Percentiles rank a stretch among this genome's conserved stretches.
phyloP scores from a whole-genome alignment of 2,113 vertebrate genomes.

The Rissa tridactyla region DNA sequence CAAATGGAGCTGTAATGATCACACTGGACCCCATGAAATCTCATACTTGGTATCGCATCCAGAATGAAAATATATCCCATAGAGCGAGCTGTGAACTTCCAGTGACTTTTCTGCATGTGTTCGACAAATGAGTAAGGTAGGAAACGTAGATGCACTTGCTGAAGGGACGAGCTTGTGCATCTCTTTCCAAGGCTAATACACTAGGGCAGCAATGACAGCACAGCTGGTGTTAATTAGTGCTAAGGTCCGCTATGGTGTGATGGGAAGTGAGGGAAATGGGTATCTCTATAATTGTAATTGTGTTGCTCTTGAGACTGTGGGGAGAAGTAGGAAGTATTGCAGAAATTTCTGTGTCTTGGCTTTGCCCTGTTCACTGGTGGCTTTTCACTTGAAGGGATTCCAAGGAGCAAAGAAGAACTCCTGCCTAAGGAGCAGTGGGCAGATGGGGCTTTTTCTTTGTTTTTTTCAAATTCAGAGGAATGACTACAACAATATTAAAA shows the following conservation, averaged over 20 bases:
- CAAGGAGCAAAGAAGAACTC: neutral
- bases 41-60: neutral
- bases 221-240: neutral
- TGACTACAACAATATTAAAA: neutral
- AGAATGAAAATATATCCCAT: neutral
- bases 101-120: neutral
- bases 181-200: neutral
- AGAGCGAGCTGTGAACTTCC: neutral
- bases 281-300: neutral
- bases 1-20: neutral
- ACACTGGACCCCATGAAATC: neutral
- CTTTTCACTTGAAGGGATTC: neutral
- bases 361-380: neutral
- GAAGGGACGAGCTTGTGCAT: neutral
- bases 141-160: neutral
- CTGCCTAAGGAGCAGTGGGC: neutral
- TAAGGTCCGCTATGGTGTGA: neutral
- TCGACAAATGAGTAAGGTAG: neutral
- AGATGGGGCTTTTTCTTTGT: neutral
- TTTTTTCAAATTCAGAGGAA: neutral
- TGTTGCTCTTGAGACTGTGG: neutral
- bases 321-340: neutral
- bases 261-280: neutral
- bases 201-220: neutral
- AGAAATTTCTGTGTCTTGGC: neutral